A percentile compares a stretch with the other conserved stretches of the same genome.
phyloP scores from a whole-genome alignment of 2,113 vertebrate genomes.

The Charina bottae region DNA sequence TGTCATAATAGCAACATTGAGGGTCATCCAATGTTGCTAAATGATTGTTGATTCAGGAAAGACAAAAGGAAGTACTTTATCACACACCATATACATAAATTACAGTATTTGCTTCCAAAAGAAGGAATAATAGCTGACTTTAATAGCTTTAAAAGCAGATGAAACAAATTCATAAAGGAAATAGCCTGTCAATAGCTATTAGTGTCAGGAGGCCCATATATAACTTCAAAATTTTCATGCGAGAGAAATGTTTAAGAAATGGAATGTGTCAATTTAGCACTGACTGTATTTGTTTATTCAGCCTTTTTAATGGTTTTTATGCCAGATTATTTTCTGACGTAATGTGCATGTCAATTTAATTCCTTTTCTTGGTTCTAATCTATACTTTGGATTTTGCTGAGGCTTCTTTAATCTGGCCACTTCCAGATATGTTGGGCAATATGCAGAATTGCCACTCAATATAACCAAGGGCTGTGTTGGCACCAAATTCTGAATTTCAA shows the following conservation, averaged over 20 bases:
- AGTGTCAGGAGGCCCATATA: neutral
- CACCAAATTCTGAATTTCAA: neutral
- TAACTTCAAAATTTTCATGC: neutral
- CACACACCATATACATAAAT: neutral
- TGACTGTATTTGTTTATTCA: neutral
- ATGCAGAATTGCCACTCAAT: neutral
- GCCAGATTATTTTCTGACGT: neutral
- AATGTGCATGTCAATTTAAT: neutral
- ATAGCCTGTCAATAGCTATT: neutral
- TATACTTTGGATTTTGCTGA: neutral
- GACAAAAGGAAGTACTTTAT: neutral
- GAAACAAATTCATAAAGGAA: neutral
- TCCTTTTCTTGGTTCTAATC: neutral
- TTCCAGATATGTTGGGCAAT: neutral
- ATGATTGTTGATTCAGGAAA: neutral
- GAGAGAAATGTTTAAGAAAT: neutral
- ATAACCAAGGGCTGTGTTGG: neutral
- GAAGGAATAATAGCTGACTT: neutral
- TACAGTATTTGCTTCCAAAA: neutral
- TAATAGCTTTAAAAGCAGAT: slow-evolving; percentile 1
- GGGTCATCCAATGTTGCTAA: neutral
- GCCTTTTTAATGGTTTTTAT: neutral
- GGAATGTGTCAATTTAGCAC: neutral
- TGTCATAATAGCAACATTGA: neutral
- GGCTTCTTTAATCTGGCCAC: neutral